Percentiles rank a stretch among this genome's conserved stretches.
Evolutionary conservation across 2,797 vertebrate genomes (phyloP).

Genomic region (Paedocypris micromegethes): DNA sequence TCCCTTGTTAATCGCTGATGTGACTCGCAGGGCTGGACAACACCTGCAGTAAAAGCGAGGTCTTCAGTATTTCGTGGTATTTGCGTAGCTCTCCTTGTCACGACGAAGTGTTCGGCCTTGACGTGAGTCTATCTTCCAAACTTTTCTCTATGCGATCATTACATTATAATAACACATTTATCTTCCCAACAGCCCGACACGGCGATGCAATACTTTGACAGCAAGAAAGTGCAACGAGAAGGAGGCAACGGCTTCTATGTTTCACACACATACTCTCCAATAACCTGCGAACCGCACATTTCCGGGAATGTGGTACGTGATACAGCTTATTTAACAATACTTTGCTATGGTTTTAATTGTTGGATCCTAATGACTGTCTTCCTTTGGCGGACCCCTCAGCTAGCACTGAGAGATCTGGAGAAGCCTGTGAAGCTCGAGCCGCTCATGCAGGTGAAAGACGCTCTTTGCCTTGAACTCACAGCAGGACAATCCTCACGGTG

Average conservation of each 20-base stretch:
- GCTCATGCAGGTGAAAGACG: neutral
- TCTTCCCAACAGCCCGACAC: constrained; percentile 16
- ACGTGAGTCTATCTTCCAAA: constrained; percentile 52
- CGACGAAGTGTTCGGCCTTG: constrained; percentile 56
- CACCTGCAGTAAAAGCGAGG: neutral
- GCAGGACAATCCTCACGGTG: no score
- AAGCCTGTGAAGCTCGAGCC: neutral
- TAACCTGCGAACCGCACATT: constrained; percentile 33
- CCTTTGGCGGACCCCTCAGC: constrained; percentile 22
- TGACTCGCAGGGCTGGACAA: constrained; percentile 24
- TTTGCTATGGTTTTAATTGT: neutral
- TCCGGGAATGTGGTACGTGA: constrained; percentile 45
- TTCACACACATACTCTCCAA: constrained; percentile 38
- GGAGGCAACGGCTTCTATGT: constrained; percentile 59
- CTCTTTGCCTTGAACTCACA: no score
- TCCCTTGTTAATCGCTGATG: neutral
- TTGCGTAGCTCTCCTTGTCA: constrained; percentile 70
- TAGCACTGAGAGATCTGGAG: constrained; percentile 10
- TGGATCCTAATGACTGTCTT: neutral
- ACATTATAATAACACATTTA: neutral
- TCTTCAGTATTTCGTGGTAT: constrained; percentile 65
- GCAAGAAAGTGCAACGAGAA: fast-evolving
- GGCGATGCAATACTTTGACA: neutral
- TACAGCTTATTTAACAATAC: neutral
- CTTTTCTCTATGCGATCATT: neutral